phyloP scores from a whole-genome alignment of 2,888 invertebrate species.

The Trissolcus japonicus region DNA sequence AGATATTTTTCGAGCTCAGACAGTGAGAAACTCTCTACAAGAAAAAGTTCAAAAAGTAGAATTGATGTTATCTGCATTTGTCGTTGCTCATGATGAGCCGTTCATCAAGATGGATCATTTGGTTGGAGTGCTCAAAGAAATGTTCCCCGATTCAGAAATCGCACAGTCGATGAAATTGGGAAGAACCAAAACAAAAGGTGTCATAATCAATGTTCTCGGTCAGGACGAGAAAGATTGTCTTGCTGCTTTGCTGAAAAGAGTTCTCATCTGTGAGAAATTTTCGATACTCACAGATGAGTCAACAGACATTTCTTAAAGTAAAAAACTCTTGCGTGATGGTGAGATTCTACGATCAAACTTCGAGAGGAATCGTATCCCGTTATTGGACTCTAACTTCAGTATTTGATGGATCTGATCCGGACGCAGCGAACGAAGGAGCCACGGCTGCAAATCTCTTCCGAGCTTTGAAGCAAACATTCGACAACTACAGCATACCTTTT shows the following conservation, averaged over 20 bases:
- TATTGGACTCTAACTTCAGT: neutral
- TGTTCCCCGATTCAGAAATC: neutral
- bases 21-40: neutral
- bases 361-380: neutral
- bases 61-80: neutral
- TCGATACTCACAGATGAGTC: neutral
- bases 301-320: neutral
- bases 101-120: neutral
- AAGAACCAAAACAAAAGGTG: neutral
- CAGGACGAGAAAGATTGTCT: no score
- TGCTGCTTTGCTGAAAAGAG: no score
- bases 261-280: neutral
- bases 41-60: neutral
- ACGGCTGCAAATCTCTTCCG: neutral
- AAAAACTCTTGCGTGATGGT: neutral
- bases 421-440: neutral
- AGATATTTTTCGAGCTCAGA: neutral
- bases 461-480: neutral
- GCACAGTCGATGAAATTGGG: neutral
- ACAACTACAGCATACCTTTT: slow-evolving; percentile 15
- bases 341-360: neutral
- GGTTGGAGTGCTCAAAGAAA: neutral
- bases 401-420: neutral
- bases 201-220: no score
- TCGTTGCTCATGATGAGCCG: neutral